Evolutionary conservation across 2,888 invertebrate species (phyloP).

Genomic region (Macropis europaea): DNA sequence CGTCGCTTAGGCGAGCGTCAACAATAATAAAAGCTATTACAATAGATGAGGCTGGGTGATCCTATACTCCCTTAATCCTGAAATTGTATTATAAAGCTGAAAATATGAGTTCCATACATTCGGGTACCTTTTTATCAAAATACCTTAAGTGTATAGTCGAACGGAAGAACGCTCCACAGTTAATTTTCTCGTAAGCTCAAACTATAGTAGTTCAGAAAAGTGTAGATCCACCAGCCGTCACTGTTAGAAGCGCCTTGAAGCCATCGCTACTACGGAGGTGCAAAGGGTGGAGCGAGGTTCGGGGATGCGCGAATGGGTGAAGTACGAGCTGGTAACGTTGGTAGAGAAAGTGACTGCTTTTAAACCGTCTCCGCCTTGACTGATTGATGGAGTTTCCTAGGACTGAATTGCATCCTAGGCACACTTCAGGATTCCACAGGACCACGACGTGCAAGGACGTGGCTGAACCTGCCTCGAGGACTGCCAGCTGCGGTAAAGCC

Average conservation of each 20-base stretch:
- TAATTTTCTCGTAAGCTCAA: too few species aligned
- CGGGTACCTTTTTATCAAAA: too few species aligned
- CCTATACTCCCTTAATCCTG: too few species aligned
- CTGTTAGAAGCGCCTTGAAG: background rate
- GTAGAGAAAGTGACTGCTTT: conserved; percentile 65
- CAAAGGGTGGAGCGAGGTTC: conserved; percentile 14
- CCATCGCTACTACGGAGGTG: conserved; percentile 18
- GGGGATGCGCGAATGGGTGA: conserved; percentile 30
- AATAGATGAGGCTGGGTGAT: too few species aligned
- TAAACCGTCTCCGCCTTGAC: conserved; percentile 63
- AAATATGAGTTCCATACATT: too few species aligned
- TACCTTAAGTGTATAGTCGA: too few species aligned
- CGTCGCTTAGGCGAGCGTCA: too few species aligned
- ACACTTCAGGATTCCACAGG: conserved; percentile 46
- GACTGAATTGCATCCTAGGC: conserved; percentile 61
- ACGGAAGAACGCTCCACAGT: too few species aligned
- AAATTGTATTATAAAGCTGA: too few species aligned
- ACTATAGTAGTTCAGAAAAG: background rate
- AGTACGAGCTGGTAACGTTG: conserved; percentile 53
- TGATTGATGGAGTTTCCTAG: conserved; percentile 68
- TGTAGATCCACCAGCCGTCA: too few species aligned
- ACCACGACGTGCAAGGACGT: conserved; percentile 19
- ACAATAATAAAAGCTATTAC: too few species aligned
- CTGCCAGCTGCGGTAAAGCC: conserved; percentile 48
- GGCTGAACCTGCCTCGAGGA: conserved; percentile 11